phyloP scores from a whole-genome alignment of 1,140 invertebrate genomes.

The Aplysia californica region DNA sequence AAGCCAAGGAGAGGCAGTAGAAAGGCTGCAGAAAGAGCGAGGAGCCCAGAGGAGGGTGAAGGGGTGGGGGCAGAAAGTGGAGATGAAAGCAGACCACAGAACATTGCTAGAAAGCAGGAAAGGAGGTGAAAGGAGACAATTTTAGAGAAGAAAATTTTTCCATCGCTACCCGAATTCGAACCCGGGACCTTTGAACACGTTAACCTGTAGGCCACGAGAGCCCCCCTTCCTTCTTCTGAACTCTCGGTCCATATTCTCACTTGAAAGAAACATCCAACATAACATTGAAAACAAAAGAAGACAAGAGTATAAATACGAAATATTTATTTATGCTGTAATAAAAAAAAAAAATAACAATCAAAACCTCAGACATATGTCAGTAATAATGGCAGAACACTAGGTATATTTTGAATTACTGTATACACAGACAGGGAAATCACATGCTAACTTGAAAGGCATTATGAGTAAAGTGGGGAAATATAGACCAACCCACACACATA shows the following conservation, averaged over 20 bases:
- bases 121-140: no score
- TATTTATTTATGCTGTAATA: conserved; percentile 30
- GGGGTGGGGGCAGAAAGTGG: no score
- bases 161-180: background rate
- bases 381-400: conserved; percentile 9
- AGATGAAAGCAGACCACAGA: no score
- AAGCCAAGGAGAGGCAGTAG: no score
- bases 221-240: no score
- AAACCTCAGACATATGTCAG: background rate
- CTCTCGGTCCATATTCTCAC: background rate
- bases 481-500: background rate
- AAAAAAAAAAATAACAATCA: conserved; percentile 26
- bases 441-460: background rate
- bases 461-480: background rate
- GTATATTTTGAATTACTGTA: background rate
- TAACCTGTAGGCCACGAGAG: background rate
- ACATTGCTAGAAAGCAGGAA: no score
- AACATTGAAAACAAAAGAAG: background rate
- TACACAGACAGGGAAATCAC: background rate
- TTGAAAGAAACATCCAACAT: background rate
- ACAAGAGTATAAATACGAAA: conserved; percentile 22
- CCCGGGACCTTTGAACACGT: background rate
- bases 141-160: background rate
- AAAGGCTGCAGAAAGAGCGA: no score
- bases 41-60: no score